Evolutionary conservation across 2,888 invertebrate species (phyloP).

Genomic region (Apamea crenata): DNA sequence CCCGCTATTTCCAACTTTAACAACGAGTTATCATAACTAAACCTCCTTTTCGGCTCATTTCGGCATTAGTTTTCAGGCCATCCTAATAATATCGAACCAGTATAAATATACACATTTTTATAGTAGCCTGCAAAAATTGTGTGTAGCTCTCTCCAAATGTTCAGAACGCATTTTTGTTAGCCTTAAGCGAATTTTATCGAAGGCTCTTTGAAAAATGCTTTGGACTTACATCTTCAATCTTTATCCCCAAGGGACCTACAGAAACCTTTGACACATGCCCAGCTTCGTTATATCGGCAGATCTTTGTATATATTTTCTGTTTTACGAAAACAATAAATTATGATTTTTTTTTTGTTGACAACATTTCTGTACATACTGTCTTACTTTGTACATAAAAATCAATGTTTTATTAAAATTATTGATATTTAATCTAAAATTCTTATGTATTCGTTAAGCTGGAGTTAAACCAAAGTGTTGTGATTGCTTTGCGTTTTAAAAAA

Average conservation of each 20-base stretch:
- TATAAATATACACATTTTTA: constrained; percentile 87
- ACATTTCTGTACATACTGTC: constrained; percentile 65
- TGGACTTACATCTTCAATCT: constrained; percentile 67
- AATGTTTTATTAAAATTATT: constrained; percentile 60
- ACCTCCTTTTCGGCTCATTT: neutral
- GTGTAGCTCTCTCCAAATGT: constrained; percentile 78
- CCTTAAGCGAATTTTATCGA: constrained; percentile 78
- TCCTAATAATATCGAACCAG: constrained; percentile 31
- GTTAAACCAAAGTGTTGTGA: constrained; percentile 92
- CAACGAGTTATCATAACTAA: constrained; percentile 1
- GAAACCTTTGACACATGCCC: constrained; percentile 78
- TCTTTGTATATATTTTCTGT: constrained; percentile 88
- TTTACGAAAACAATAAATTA: constrained; percentile 75
- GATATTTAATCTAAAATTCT: constrained; percentile 68
- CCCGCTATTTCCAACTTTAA: neutral
- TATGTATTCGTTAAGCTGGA: constrained; percentile 90
- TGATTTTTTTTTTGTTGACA: constrained; percentile 60
- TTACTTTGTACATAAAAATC: constrained; percentile 61
- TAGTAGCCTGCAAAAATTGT: constrained; percentile 88
- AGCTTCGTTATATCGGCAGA: constrained; percentile 86
- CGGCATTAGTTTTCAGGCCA: constrained; percentile 13
- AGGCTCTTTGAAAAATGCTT: constrained; percentile 88
- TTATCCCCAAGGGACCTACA: constrained; percentile 15
- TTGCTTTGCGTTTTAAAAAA: constrained; percentile 82
- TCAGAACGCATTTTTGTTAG: constrained; percentile 85